Evolutionary conservation across 1,140 invertebrate species (phyloP).

Genomic region (Drosophila bocqueti): DNA sequence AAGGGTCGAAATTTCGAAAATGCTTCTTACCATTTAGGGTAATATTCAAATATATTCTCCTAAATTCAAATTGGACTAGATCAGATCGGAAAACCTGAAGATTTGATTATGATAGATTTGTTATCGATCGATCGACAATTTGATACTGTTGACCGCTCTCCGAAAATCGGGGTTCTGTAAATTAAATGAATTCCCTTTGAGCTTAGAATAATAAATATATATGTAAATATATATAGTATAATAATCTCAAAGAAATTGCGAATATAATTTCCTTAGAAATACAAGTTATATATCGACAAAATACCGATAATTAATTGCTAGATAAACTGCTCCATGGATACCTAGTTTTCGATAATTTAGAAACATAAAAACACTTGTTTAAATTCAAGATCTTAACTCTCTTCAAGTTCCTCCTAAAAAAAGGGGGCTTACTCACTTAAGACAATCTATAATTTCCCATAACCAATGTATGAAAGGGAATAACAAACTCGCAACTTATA

Average conservation of each 20-base stretch:
- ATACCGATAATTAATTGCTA: too few relatives aligned
- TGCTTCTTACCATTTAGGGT: neutral
- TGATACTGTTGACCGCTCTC: too few relatives aligned
- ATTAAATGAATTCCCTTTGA: neutral
- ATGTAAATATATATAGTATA: neutral
- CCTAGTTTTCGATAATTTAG: neutral
- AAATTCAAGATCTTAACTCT: neutral
- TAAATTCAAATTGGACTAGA: neutral
- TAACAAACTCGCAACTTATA: conserved; percentile 4
- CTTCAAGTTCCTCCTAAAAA: neutral
- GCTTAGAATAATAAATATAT: neutral
- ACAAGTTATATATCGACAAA: too few relatives aligned
- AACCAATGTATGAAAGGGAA: conserved; percentile 2
- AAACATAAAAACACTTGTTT: neutral
- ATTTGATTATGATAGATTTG: too few relatives aligned
- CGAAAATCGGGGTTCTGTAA: neutral
- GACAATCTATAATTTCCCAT: conserved; percentile 13
- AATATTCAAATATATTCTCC: neutral
- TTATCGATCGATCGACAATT: too few relatives aligned
- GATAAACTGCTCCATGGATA: neutral
- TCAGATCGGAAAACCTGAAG: neutral
- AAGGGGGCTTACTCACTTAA: neutral
- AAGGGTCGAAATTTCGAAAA: neutral
- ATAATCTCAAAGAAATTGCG: too few relatives aligned
- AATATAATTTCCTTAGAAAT: too few relatives aligned